Evolutionary conservation across 2,888 invertebrate genomes (phyloP), one percentile per base, ranked within the genome.

Genomic region (Leucoptera coffeella): DNA sequence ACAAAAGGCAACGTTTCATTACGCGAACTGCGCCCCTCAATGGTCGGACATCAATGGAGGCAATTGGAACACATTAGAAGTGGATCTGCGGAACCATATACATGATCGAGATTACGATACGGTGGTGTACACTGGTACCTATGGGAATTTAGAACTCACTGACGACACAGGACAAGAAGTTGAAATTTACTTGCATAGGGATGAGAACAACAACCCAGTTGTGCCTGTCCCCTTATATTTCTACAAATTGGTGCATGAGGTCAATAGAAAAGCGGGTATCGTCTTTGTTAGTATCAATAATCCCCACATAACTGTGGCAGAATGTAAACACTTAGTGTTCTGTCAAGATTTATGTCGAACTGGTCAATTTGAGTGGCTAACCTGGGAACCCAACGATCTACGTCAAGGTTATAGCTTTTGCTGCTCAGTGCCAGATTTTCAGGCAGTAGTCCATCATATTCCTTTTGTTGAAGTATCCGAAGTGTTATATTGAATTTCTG

Each of bases 1-100:
- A 22, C 78, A 82, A 38, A 54, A 65, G 6, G 64, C 77, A 1
- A 79, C 80, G 0, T 82, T 81, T 38, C 78, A 79, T 41, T 81
- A 76, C 32, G 51, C 80, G 2, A 84, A 84, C 41, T 75, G 73
- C 2, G 78, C 77, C 1, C 81, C 82, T 0, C 83, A 83, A 32
- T 84, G 82, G 82, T 74, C 74, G 12, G 61, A 61, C 0, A 74
- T 79, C 34, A 80, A 79, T 34, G 67, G 61, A 1, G 75, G 76
- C 1, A 77, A 78, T 37, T 78, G 78, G 78, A 69, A 71, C 32
- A 57, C 57, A 0, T 35, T 77, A 5, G 77, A 78, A 42, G 50
- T 51, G 0, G 61, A 67, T 33, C 41, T 72, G 3, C 49, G 71
- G 13, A 41, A 56, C 26, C 53, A 57, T 28, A 46, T 72, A 3